Evolutionary conservation across 2,797 vertebrate genomes (phyloP), one percentile per base, ranked within the genome.

Genomic region (Siniperca scherzeri): DNA sequence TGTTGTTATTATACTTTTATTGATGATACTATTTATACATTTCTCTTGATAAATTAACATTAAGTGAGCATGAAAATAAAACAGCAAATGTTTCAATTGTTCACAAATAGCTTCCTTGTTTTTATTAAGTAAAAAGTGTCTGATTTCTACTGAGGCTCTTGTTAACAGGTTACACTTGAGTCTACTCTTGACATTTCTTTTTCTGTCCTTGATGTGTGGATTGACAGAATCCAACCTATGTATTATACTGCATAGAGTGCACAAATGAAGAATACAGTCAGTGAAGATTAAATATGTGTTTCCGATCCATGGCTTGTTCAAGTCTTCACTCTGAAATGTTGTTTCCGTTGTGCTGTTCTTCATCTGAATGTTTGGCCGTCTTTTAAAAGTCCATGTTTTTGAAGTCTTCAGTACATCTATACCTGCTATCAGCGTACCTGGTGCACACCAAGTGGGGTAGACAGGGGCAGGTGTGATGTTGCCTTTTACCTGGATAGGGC

Each of bases 381-480:
- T 22, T 60, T 94, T 96, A 97, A 91, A 97, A 97, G 93, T 96
- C 95, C 44, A 97, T 91, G 86, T 93, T 97, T 94, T 98, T 98
- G 94, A 97, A 96, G 93, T 97, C 81, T 0, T 91, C 46, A 9
- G 96, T 98, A 90, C 98, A 99, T 87, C 95, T 95, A 84, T 96
- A 97, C 91, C 93, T 97, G 90, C 92, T 96, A 0, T 96, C 95
- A 0, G 27, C 83, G 70, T 93, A 95, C 76, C 90, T 92, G 89
- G 95, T 95, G 90, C 98, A 98, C 22, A 94, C 89, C 86, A 98
- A 93, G 74, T 94, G 93, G 53, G 97, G 96, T 9, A 95, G 87
- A 82, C 98, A 99, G 21, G 98, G 98, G 42, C 98, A 98, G 62
- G 96, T 95, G 85, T 97, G 96, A 84, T 97, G 97, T 80, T 96